Evolutionary conservation across 2,797 vertebrate genomes (phyloP).

Genomic region (Merluccius polli): DNA sequence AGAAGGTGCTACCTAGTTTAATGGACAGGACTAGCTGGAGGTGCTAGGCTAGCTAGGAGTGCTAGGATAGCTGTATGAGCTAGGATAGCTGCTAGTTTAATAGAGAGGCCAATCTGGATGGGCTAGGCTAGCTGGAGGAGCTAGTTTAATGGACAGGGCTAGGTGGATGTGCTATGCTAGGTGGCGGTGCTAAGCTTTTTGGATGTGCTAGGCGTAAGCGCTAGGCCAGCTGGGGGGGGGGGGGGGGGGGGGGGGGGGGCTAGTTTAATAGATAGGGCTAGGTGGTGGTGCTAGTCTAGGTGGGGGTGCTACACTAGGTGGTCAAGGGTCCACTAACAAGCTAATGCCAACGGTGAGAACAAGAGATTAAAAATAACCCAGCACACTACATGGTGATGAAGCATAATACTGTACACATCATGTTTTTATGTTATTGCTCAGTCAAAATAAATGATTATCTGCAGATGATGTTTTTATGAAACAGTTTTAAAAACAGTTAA

Average conservation of each 20-base stretch:
- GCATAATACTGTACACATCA: not conserved
- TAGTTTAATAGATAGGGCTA: not conserved
- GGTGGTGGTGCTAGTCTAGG: not conserved
- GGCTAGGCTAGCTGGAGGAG: not conserved
- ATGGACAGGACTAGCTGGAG: not conserved
- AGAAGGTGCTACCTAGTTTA: too few relatives aligned
- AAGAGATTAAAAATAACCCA: not conserved
- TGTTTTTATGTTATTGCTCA: not conserved
- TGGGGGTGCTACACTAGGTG: not conserved
- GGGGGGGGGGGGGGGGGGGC: not conserved
- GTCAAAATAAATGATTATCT: slow-evolving; percentile 13
- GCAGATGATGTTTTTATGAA: slow-evolving; percentile 9
- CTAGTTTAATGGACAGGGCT: not conserved
- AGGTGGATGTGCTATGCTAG: not conserved
- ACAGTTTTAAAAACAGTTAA: slow-evolving; percentile 31
- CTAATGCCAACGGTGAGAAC: not conserved
- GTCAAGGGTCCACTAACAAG: not conserved
- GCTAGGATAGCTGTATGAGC: too few relatives aligned
- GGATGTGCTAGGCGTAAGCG: not conserved
- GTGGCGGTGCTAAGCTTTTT: not conserved
- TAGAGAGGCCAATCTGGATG: too few relatives aligned
- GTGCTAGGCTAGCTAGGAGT: not conserved
- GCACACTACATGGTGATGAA: not conserved
- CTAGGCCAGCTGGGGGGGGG: not conserved
- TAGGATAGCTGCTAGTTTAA: too few relatives aligned